These are phyloP conservation scores for Sarcophaga carnaria DNA, from an alignment of 2,888 invertebrate species.

Conservation along the genomic window DNA sequence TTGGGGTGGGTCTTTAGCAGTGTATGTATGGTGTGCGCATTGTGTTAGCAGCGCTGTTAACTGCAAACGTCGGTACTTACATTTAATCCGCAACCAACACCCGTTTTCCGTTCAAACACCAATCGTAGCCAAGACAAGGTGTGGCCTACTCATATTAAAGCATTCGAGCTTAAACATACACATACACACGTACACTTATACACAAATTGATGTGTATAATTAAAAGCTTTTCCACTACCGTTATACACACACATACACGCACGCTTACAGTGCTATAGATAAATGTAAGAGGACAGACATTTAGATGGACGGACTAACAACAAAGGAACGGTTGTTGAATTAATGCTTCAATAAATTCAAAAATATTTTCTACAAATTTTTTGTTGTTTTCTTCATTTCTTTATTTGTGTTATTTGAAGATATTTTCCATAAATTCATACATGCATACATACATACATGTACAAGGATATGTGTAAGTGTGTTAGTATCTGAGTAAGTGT, in stretches of 20 bases:
- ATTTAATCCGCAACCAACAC: constrained; percentile 78
- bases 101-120: constrained; percentile 78
- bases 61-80: constrained; percentile 71
- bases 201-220: constrained; percentile 37
- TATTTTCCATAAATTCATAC: constrained; percentile 24
- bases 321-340: constrained; percentile 68
- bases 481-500: neutral
- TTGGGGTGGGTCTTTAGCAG: constrained; percentile 59
- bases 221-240: constrained; percentile 59
- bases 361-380: constrained; percentile 44
- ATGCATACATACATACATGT: neutral
- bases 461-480: neutral
- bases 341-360: constrained; percentile 70
- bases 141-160: constrained; percentile 71
- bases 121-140: constrained; percentile 81
- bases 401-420: constrained; percentile 25
- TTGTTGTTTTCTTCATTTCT: neutral
- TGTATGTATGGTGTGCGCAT: constrained; percentile 16
- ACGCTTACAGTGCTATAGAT: neutral
- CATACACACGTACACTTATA: neutral
- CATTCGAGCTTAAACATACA: constrained; percentile 38
- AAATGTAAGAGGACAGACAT: constrained; percentile 39
- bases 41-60: constrained; percentile 66
- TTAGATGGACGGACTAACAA: constrained; percentile 45
- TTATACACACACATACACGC: constrained; percentile 39